A percentile compares a stretch with the other conserved stretches of the same genome.
Conservation (phyloP, 2,797 vertebrate genomes). For the Chrosomus eos region DNA sequence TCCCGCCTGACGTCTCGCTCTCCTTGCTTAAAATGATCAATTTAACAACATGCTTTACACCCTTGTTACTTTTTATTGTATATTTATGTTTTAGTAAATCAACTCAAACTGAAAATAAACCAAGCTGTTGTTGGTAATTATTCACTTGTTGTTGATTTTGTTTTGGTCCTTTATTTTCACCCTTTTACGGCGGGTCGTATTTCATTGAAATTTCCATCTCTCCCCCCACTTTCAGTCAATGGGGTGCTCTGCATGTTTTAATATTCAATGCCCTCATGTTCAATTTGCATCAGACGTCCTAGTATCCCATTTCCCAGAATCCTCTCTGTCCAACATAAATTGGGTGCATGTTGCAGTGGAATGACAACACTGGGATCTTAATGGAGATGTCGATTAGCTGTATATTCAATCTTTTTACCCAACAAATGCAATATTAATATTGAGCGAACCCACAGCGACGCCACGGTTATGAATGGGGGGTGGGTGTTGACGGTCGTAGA, state of each 20-base stretch:
- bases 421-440: slow-evolving; percentile 33
- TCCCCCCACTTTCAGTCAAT: slow-evolving; percentile 35
- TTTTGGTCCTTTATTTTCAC: slow-evolving; percentile 58
- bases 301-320: slow-evolving; percentile 30
- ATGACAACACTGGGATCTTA: slow-evolving; percentile 24
- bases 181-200: slow-evolving; percentile 61
- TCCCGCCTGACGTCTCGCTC: slow-evolving; percentile 19
- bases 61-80: slow-evolving; percentile 73
- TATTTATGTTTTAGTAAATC: slow-evolving; percentile 76
- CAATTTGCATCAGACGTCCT: slow-evolving; percentile 38
- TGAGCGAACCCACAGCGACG: not conserved
- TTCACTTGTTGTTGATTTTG: slow-evolving; percentile 68
- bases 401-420: slow-evolving; percentile 61
- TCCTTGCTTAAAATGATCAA: slow-evolving; percentile 59
- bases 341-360: slow-evolving; percentile 31
- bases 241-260: slow-evolving; percentile 40
- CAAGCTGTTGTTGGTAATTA: slow-evolving; percentile 66
- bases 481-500: not conserved
- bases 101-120: slow-evolving; percentile 75
- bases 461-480: not conserved
- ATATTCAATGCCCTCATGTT: slow-evolving; percentile 44
- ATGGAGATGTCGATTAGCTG: slow-evolving; percentile 51
- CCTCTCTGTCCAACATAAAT: slow-evolving; percentile 33
- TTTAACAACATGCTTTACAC: slow-evolving; percentile 71
- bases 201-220: slow-evolving; percentile 57